Evolutionary conservation across 2,888 invertebrate species (phyloP), one percentile per base, ranked within the genome.

Genomic region (Nymphalis urticae): DNA sequence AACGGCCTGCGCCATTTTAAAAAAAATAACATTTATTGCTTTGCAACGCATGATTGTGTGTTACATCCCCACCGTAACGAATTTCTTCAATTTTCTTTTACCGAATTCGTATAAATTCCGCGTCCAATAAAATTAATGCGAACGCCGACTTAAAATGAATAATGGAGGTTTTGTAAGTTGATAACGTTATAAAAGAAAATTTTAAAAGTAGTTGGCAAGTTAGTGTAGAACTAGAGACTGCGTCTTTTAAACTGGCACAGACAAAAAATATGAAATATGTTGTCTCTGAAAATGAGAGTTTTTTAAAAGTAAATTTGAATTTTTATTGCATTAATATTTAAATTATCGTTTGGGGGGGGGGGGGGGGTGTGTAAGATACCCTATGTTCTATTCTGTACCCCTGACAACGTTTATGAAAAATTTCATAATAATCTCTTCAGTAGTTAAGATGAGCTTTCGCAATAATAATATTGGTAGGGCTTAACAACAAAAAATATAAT

Each of bases 11-110:
- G 82, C 84, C 83, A 85, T 89, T 88, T 88, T 80, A 82, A 90
- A 87, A 89, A 87, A 89, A 82, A 73, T 82, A 83, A 80, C 79
- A 88, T 89, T 89, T 89, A 90, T 89, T 82, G 80, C 81, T 78
- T 42, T 47, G 32, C 66, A 66, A 66, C 60, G 54, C 62, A 56
- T 51, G 47, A 27, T 53, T 27, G 24, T 27, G 7, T 27, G 27
- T 27, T 66, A 17, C 32, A 56, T 58, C 86, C 86, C 78, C 77
- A 82, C 85, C 87, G 83, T 82, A 68, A 73, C 83, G 66, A 72
- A 83, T 82, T 74, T 61, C 64, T 76, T 76, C 73, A 78, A 78
- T 79, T 75, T 77, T 77, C 74, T 77, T 78, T 77, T 73, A 76
- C 74, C 72, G 70, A 77, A 76, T 79, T 75, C 70, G 75, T 74